Conservation (phyloP, 2,797 vertebrate species). For the Ataeniobius toweri region DNA sequence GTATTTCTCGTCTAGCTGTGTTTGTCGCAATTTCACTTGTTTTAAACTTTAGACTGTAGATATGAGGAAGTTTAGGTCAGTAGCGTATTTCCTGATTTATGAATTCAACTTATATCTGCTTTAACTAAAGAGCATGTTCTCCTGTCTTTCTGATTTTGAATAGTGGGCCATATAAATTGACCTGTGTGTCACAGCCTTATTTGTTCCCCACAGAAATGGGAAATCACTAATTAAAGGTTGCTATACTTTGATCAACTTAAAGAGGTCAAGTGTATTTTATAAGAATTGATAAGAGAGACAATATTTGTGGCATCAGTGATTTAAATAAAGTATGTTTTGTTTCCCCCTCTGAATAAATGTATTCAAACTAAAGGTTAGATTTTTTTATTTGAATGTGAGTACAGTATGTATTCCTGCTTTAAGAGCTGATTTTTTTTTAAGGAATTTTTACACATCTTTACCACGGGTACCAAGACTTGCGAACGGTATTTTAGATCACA, state of each 20-base stretch:
- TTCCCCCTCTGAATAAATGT: background rate
- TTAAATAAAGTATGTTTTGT: background rate
- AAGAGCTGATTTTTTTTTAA: background rate
- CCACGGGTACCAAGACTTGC: background rate
- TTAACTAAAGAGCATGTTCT: background rate
- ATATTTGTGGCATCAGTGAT: background rate
- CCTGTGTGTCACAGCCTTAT: background rate
- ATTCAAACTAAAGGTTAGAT: background rate
- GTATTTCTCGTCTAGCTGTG: too few relatives aligned
- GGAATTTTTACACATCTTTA: background rate
- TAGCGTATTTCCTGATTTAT: background rate
- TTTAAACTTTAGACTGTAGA: too few relatives aligned
- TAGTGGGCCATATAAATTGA: background rate
- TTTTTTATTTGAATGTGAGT: background rate
- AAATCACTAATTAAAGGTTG: background rate
- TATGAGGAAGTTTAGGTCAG: too few relatives aligned
- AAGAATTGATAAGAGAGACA: background rate
- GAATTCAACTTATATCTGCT: background rate
- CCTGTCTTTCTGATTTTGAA: background rate
- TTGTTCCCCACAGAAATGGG: background rate
- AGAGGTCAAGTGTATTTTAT: background rate
- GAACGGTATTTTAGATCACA: slow-evolving; percentile 12
- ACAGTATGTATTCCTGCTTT: background rate
- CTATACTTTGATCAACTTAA: background rate
- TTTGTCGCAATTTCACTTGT: too few relatives aligned